Evolutionary conservation across 1,140 invertebrate genomes (phyloP).

Genomic region (Dinoponera quadriceps): DNA sequence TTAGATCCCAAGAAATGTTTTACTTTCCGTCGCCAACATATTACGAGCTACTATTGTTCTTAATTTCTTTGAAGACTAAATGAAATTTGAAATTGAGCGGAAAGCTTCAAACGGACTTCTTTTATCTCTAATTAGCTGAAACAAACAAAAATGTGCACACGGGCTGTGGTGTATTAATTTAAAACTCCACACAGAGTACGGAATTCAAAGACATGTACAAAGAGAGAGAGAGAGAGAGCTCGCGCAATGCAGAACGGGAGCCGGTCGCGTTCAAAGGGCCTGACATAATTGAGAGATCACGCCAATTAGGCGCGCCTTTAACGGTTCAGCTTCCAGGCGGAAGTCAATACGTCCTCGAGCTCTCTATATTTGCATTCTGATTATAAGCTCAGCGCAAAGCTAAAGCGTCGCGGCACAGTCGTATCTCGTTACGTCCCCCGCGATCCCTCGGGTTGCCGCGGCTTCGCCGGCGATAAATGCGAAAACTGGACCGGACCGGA

Average conservation of each 20-base stretch:
- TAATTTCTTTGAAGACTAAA: too few species aligned
- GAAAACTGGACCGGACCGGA: not conserved
- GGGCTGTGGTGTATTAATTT: too few species aligned
- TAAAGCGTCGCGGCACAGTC: constrained; percentile 31
- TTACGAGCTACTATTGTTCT: too few species aligned
- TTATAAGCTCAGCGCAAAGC: constrained; percentile 49
- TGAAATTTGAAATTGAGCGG: too few species aligned
- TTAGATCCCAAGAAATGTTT: too few species aligned
- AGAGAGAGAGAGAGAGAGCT: not conserved
- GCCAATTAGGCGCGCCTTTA: constrained; percentile 54
- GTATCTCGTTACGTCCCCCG: constrained; percentile 6
- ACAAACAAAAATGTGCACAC: too few species aligned
- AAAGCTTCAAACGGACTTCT: too few species aligned
- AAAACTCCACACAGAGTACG: not conserved
- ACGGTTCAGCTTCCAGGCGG: constrained; percentile 47
- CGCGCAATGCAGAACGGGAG: not conserved
- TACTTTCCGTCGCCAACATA: too few species aligned
- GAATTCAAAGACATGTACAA: not conserved
- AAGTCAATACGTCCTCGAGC: constrained; percentile 42
- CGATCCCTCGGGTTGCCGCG: not conserved
- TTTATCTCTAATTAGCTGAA: too few species aligned
- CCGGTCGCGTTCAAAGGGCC: constrained; percentile 27
- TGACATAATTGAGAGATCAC: constrained; percentile 53
- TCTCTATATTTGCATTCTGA: constrained; percentile 61
- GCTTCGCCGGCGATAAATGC: constrained; percentile 12